A percentile compares a stretch with the other conserved stretches of the same genome.
These are phyloP conservation scores for Amphipyra tragopoginis DNA, from an alignment of 2,888 invertebrate species.

Conservation along the genomic window DNA sequence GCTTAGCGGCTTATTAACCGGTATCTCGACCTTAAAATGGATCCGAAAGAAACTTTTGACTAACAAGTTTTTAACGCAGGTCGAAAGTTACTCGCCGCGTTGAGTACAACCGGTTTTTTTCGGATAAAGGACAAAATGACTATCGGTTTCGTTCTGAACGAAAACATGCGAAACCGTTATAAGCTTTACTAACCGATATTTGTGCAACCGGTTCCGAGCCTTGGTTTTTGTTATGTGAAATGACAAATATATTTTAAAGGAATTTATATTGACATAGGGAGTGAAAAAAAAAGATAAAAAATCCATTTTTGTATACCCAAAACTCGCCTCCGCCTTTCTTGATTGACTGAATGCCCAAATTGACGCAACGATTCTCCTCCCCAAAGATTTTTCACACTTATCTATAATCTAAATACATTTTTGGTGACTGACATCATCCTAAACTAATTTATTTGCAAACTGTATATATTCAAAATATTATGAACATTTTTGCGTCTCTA, in stretches of 20 bases:
- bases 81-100: no score
- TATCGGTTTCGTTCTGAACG: no score
- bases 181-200: no score
- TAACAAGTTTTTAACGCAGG: no score
- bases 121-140: no score
- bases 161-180: no score
- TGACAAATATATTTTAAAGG: neutral
- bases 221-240: no score
- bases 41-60: no score
- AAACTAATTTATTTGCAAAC: constrained; percentile 32
- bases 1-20: no score
- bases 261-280: neutral
- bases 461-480: constrained; percentile 18
- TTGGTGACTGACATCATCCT: constrained; percentile 8
- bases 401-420: constrained; percentile 13
- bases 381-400: constrained; percentile 64
- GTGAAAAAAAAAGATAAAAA: neutral
- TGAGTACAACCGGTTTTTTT: no score
- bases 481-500: constrained; percentile 27
- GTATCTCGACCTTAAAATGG: no score
- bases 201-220: no score
- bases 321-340: constrained; percentile 46
- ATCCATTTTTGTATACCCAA: constrained; percentile 48
- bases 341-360: constrained; percentile 85
- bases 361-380: constrained; percentile 76